These are phyloP conservation scores for Struthio camelus DNA, from an alignment of 2,113 vertebrate genomes.

Conservation along the genomic window DNA sequence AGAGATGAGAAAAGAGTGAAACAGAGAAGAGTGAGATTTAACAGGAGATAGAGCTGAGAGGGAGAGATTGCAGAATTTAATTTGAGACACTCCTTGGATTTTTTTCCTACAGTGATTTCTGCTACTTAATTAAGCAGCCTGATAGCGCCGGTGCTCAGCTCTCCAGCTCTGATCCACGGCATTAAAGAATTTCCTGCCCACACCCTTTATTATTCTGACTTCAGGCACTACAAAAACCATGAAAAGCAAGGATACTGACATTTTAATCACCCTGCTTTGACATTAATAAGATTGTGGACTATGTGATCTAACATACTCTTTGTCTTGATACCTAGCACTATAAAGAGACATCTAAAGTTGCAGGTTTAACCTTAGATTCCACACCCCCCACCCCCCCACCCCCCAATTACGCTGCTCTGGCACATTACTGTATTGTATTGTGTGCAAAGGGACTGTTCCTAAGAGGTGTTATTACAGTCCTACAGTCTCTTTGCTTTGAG, in stretches of 20 bases:
- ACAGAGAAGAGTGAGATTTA: background rate
- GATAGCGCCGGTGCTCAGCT: background rate
- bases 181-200: constrained; percentile 37
- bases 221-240: background rate
- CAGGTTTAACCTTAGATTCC: background rate
- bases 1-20: background rate
- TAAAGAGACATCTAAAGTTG: background rate
- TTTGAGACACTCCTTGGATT: background rate
- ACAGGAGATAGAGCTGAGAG: background rate
- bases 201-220: constrained; percentile 8
- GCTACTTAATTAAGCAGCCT: constrained; percentile 36
- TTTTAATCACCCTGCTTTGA: constrained; percentile 33
- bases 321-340: background rate
- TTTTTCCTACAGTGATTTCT: constrained; percentile 6
- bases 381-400: too few species aligned
- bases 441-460: background rate
- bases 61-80: background rate
- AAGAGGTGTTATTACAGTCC: background rate
- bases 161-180: background rate
- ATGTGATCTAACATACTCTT: background rate
- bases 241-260: constrained; percentile 25
- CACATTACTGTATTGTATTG: background rate
- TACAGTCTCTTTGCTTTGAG: background rate
- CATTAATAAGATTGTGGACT: constrained; percentile 38
- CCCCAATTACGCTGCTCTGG: background rate